These are phyloP conservation scores for Marcusenius ussheri DNA, from an alignment of 2,113 vertebrate species.

Conservation along the genomic window DNA sequence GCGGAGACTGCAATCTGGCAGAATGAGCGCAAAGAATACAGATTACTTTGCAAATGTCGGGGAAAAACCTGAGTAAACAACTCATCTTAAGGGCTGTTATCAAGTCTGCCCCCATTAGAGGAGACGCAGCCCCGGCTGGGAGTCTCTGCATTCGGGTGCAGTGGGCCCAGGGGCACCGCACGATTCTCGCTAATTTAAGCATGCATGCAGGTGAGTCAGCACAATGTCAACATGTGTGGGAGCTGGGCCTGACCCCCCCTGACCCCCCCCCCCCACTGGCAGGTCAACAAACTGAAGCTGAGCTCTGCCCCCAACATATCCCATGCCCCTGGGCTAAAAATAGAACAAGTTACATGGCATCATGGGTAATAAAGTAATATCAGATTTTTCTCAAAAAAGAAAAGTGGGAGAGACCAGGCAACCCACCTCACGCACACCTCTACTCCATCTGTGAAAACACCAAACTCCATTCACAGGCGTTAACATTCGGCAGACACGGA, in stretches of 20 bases:
- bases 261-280: not conserved
- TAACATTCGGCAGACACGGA: not conserved
- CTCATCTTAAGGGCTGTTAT: not conserved
- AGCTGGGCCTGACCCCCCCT: not conserved
- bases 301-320: not conserved
- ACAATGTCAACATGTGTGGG: not conserved
- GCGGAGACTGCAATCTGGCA: not conserved
- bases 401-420: not conserved
- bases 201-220: not conserved
- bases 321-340: not conserved
- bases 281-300: not conserved
- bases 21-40: not conserved
- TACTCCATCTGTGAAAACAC: not conserved
- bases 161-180: not conserved
- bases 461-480: not conserved
- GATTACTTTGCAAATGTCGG: not conserved
- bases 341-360: not conserved
- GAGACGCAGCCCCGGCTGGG: not conserved
- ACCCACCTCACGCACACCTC: not conserved
- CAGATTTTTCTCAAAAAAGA: not conserved
- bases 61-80: not conserved
- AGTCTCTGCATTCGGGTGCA: not conserved
- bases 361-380: not conserved
- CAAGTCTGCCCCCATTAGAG: not conserved
- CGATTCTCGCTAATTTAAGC: not conserved